Evolutionary conservation across 2,797 vertebrate genomes (phyloP).

Genomic region (Tachyglossus aculeatus): DNA sequence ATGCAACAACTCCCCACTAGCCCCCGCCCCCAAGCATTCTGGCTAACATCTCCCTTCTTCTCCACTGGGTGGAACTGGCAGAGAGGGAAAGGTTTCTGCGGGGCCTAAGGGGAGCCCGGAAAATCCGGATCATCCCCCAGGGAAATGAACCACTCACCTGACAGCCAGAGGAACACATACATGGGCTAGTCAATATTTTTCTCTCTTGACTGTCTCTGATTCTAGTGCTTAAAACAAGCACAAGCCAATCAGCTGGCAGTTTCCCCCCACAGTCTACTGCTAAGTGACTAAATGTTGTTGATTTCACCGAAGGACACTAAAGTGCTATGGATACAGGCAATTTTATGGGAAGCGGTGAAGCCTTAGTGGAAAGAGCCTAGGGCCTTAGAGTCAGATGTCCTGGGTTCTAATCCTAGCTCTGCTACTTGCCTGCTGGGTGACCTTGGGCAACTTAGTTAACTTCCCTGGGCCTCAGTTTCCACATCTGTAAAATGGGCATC

Average conservation of each 20-base stretch:
- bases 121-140: no score
- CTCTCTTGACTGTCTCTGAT: background rate
- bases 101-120: background rate
- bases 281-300: background rate
- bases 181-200: background rate
- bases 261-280: background rate
- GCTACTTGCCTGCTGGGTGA: no score
- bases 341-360: no score
- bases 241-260: no score
- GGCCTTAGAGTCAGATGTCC: background rate
- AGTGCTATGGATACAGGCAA: no score
- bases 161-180: no score
- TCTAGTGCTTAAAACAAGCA: no score
- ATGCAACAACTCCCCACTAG: conserved; percentile 54
- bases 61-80: background rate
- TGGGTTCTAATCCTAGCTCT: background rate
- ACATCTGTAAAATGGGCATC: no score
- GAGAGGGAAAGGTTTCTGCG: background rate
- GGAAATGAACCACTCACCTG: no score
- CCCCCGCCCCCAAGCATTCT: conserved; percentile 43
- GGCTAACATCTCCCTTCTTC: conserved; percentile 52
- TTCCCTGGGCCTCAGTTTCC: no score
- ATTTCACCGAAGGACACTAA: background rate
- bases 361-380: background rate
- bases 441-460: no score